phyloP scores from a whole-genome alignment of 2,888 invertebrate species.

The Lasioglossum lativentre region DNA sequence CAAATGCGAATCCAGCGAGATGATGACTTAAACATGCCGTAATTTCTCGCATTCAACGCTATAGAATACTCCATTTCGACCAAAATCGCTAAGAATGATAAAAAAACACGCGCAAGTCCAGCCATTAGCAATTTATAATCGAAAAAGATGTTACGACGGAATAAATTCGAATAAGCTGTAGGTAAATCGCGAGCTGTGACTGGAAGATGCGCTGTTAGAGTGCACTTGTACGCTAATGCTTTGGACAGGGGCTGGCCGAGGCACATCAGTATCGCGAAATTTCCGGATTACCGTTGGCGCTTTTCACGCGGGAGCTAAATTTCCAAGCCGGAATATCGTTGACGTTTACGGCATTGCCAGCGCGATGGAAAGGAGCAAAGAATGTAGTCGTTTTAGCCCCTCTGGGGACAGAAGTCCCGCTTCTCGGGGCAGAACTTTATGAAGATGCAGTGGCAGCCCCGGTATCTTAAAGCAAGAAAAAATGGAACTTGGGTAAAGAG shows the following conservation, averaged over 20 bases:
- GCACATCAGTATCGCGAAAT: background rate
- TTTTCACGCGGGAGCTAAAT: constrained; percentile 21
- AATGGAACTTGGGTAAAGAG: constrained; percentile 22
- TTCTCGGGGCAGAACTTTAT: constrained; percentile 31
- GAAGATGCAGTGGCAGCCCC: constrained; percentile 35
- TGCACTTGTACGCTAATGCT: constrained; percentile 10
- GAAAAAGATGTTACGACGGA: background rate
- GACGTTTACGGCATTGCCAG: constrained; percentile 24
- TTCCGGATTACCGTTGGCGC: background rate
- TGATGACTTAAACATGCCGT: background rate
- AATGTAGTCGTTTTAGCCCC: constrained; percentile 70
- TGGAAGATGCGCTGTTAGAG: background rate
- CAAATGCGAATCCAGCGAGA: background rate
- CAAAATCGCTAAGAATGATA: background rate
- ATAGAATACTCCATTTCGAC: background rate
- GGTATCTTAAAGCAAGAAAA: constrained; percentile 32
- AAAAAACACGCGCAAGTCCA: background rate
- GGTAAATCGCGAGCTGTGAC: background rate
- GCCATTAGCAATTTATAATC: background rate
- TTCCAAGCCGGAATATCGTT: constrained; percentile 24
- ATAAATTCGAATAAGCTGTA: background rate
- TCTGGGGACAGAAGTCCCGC: constrained; percentile 53
- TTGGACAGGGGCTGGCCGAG: background rate
- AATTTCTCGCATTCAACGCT: background rate
- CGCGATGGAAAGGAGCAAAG: constrained; percentile 27